Base-by-base conservation (phyloP, 2,888 invertebrate genomes). In the Patella ulyssiponensis region DNA sequence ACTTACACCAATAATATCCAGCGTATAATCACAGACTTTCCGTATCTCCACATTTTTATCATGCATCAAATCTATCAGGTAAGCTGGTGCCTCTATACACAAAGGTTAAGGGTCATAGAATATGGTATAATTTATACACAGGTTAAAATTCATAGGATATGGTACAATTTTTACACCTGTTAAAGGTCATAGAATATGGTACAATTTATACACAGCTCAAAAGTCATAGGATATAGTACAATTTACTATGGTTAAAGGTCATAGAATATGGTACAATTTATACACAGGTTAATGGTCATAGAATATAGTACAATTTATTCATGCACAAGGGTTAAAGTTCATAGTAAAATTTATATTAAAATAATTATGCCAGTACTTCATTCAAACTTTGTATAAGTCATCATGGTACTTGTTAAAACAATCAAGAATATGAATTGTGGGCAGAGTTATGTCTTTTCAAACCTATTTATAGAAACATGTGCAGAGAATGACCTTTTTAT, bases 51-150 rank as follows among this genome's bases (percentile, higher is more conserved):
- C 94, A 92, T 98, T 98, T 92, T 98, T 97, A 92, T 99, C 98
- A 92, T 98, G 97, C 95, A 99, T 96, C 88, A 99, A 93, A 92
- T 99, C 98, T 83, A 99, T 96, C 79, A 99, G 94, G 92, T 98
- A 98, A 11, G 97, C 97, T 27, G 98, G 97, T 52, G 97, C 97
- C 92, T 98, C 97, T 95, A 93, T 82, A 27, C 23, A 64, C 14
- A 15, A 51, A 14, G 0, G 75, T 82, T 70, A 82, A 81, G 78
- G 73, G 79, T 73, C 56, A 2, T 54, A 23, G 14, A 74, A 54
- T 14, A 69, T 23, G 14, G 71, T 64, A 71, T 53, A 17, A 74
- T 77, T 20, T 7, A 12, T 69, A 17, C 44, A 75, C n/a, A 33
- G 44, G 20, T 44, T 0, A 79, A 71, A 12, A 11, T 11, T 5